Evolutionary conservation across 2,797 vertebrate species (phyloP), one percentile per base, ranked within the genome.

Genomic region (Sebastes alutus): DNA sequence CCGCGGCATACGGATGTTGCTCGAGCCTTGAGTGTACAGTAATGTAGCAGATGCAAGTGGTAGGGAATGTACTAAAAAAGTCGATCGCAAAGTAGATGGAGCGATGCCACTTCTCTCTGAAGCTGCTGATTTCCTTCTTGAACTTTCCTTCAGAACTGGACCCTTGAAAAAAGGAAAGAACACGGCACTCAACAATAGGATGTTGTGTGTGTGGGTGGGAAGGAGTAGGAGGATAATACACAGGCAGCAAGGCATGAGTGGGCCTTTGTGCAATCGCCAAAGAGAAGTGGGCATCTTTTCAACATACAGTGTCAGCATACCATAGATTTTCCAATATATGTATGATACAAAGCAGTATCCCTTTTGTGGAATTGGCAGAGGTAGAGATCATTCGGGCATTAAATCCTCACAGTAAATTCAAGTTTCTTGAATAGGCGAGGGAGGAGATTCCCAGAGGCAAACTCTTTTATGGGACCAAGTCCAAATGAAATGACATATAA

Each of bases 151-250:
- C 14, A 46, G 20, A 85, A 42, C 59, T 46, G 59, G 71, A 81
- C 81, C 29, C 38, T 68, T 75, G n/a, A 81, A 79, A 86, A 86
- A 77, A 60, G 3, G 6, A 3, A 78, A 64, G 25, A 77, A 77
- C 38, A 75, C 62, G 29, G 67, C 81, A 63, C 72, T 82, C 68
- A 77, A 87, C 79, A 89, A 86, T 63, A 82, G 82, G 30, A 75
- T 78, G 54, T 10, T 25, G 20, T 29, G 42, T 76, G 83, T 78
- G 90, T 89, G 87, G 84, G 84, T 70, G 83, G 58, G 22, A 66
- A 55, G 78, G 56, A 82, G 86, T 83, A 70, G 89, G 87, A 90
- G 80, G 84, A 92, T 85, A 85, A 84, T 86, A 82, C 68, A 84
- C 75, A 79, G 54, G 80, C 81, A 75, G 46, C 85, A 65, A 66